Conservation (phyloP, 2,113 vertebrate species). For the Cottus gobio region DNA sequence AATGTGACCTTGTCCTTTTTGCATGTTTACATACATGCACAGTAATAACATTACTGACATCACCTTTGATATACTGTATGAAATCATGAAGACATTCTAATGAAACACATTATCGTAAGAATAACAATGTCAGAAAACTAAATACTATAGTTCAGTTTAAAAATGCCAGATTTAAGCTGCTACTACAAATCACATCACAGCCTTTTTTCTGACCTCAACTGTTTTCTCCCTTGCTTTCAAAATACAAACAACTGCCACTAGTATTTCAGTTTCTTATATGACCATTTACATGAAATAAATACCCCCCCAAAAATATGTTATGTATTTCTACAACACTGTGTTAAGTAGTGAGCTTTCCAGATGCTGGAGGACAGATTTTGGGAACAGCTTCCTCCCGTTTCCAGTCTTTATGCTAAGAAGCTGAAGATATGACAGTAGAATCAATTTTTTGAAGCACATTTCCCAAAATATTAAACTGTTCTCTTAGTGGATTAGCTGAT, state of each 20-base stretch:
- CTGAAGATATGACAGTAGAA: too few species aligned
- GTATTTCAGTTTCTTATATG: neutral
- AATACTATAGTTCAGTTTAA: neutral
- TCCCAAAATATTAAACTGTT: too few species aligned
- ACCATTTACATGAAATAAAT: neutral
- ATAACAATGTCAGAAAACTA: neutral
- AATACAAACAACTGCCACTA: too few species aligned
- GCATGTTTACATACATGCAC: conserved; percentile 22
- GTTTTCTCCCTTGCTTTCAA: neutral
- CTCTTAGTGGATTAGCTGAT: too few species aligned
- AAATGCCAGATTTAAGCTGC: neutral
- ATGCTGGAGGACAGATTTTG: too few species aligned
- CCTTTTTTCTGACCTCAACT: neutral
- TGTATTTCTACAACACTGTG: neutral
- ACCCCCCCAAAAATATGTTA: neutral
- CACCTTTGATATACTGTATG: conserved; percentile 6
- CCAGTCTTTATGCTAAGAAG: too few species aligned
- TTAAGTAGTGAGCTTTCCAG: too few species aligned
- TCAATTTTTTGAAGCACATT: too few species aligned
- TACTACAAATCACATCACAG: conserved; percentile 4
- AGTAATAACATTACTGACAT: neutral
- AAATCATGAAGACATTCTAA: conserved; percentile 3
- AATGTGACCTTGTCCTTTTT: conserved; percentile 60
- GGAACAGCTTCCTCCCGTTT: too few species aligned
- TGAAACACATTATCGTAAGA: neutral